Base-by-base conservation (phyloP, 2,797 vertebrate genomes). In the Mastacembelus armatus region DNA sequence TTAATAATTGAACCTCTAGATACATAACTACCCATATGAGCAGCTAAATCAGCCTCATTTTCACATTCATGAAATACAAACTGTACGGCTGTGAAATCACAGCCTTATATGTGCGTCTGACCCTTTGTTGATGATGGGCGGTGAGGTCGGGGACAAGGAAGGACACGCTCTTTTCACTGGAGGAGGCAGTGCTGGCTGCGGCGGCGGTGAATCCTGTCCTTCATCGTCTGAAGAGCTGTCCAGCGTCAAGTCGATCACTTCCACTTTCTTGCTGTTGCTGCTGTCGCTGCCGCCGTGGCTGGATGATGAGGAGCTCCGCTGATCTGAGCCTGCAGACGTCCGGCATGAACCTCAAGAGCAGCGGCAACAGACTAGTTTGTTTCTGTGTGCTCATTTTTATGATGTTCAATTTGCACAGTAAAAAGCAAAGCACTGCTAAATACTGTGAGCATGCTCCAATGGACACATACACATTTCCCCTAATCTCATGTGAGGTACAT, bases 191-290 rank as follows among this genome's bases (percentile, higher is more conserved):
- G 83, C 67, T 0, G 76, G 84, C 0, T 66, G 81, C 0, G 59
- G 75, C 7, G 84, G 77, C 0, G 85, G 87, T 0, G 97, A 96
- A 15, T 98, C 96, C 18, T 95, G 95, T 2, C 95, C 96, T 39
- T 99, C 98, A 1, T 99, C 98, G 0, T 98, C 97, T 0, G 97
- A 98, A 1, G 98, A 99, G 87, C 97, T 99, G 91, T 99, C 98
- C 43, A 97, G 91, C 21, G 97, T 99, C 86, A 99, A 82, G 85
- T 99, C 98, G 43, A 99, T 99, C 85, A 99, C 97, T 74, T 99
- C 96, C 35, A 98, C 96, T 48, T 95, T 97, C 91, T 95, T 97
- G 60, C 94, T 7, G 22, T 64, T 95, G 74, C 93, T 93, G 75
- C 78, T 24, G 60, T 76, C 62, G 29, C 78, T 55, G 18, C 81